Conservation (phyloP, 2,797 vertebrate genomes). For the Sebastes kiyomatsui region DNA sequence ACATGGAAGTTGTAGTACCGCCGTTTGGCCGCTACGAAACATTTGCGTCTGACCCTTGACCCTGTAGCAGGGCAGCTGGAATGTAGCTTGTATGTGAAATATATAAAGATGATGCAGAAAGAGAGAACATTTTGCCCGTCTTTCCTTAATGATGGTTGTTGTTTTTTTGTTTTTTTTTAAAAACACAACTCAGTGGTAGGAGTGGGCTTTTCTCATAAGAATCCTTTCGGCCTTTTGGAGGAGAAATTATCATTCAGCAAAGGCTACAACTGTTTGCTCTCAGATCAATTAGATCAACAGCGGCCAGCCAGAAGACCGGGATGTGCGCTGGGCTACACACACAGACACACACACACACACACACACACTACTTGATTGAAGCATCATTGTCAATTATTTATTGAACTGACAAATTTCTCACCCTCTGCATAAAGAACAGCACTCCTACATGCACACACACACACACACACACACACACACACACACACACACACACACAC, state of each 20-base stretch:
- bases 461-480: background rate
- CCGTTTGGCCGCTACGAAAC: too few species aligned
- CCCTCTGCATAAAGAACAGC: slow-evolving; percentile 22
- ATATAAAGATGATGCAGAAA: slow-evolving; percentile 2
- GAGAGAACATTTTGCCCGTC: background rate
- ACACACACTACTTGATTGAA: slow-evolving; percentile 48
- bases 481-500: background rate
- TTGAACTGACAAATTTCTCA: slow-evolving; percentile 62
- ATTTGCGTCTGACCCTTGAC: background rate
- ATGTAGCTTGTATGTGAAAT: background rate
- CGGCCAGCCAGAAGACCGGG: slow-evolving; percentile 36
- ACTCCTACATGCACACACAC: background rate
- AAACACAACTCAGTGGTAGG: background rate
- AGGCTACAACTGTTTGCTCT: slow-evolving; percentile 32
- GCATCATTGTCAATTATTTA: slow-evolving; percentile 58
- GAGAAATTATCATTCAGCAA: slow-evolving; percentile 37
- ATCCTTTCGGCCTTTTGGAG: slow-evolving; percentile 3
- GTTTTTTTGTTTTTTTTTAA: background rate
- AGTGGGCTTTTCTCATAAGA: background rate
- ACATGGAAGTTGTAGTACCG: background rate
- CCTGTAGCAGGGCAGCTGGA: background rate
- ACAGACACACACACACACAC: background rate
- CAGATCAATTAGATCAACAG: slow-evolving; percentile 45
- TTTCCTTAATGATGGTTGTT: background rate
- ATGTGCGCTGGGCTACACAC: slow-evolving; percentile 16